phyloP scores from a whole-genome alignment of 2,797 vertebrate species.

The Lithobates pipiens region DNA sequence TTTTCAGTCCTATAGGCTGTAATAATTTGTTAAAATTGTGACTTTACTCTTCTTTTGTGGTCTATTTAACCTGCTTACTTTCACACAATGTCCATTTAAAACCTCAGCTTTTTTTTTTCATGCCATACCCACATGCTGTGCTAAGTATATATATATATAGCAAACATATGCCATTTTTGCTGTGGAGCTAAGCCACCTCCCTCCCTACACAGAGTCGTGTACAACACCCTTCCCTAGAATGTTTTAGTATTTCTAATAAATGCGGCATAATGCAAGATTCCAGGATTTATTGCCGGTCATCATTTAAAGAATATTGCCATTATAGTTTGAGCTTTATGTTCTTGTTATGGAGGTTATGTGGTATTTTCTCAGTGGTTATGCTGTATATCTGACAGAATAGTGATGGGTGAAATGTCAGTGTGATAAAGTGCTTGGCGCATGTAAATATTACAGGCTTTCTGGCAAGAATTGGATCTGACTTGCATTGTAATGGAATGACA shows the following conservation, averaged over 20 bases:
- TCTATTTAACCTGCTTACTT: too few relatives aligned
- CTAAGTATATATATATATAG: neutral
- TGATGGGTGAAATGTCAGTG: neutral
- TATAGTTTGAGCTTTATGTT: neutral
- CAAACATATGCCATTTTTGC: conserved; percentile 2
- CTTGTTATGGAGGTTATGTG: neutral
- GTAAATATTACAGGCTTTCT: neutral
- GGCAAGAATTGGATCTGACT: conserved; percentile 11
- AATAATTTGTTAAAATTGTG: neutral
- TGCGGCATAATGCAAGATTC: neutral
- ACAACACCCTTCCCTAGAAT: conserved; percentile 38
- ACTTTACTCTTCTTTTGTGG: too few relatives aligned
- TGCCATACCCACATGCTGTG: neutral
- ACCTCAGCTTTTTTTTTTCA: neutral
- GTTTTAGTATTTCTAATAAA: conserved; percentile 5
- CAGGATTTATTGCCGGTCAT: neutral
- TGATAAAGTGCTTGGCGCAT: neutral
- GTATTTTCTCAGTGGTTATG: neutral
- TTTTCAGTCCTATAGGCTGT: neutral
- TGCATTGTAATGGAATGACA: conserved; percentile 8
- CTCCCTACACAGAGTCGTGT: neutral
- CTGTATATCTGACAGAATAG: neutral
- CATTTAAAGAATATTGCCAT: neutral
- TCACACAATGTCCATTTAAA: too few relatives aligned
- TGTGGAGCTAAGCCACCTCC: conserved; percentile 11